These are phyloP conservation scores for Sarotherodon lohbergeri DNA, from an alignment of 2,113 vertebrate species.

Conservation along the genomic window DNA sequence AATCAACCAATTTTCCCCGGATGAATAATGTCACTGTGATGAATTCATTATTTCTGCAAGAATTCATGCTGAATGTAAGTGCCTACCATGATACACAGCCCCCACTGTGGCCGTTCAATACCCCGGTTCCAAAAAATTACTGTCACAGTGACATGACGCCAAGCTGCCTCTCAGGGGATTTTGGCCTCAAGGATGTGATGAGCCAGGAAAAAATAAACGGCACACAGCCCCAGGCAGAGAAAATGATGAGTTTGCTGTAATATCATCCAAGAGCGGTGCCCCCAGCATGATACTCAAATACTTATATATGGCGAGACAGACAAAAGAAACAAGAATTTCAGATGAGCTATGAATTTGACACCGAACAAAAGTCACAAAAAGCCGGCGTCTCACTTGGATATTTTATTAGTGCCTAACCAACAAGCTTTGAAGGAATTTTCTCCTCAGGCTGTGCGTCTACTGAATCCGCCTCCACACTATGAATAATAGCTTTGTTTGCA, in stretches of 20 bases:
- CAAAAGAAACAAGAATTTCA: not conserved
- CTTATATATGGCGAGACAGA: not conserved
- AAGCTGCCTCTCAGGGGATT: not conserved
- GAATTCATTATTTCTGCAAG: not conserved
- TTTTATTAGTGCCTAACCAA: not conserved
- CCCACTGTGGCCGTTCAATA: not conserved
- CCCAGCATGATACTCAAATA: not conserved
- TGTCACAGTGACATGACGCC: constrained; percentile 42
- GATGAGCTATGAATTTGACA: not conserved
- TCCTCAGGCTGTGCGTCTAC: not conserved
- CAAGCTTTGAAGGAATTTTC: not conserved
- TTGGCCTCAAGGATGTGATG: not conserved
- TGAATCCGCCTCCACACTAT: not conserved
- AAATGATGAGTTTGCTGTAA: not conserved
- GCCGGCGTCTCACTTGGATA: not conserved
- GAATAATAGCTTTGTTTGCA: not conserved
- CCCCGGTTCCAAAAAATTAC: constrained; percentile 10
- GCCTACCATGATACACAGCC: not conserved
- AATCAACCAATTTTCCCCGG: not conserved
- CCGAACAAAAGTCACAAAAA: not conserved
- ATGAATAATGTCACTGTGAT: not conserved
- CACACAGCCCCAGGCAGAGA: not conserved
- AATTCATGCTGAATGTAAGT: not conserved
- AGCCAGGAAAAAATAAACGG: not conserved
- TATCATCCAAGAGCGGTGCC: not conserved